These are phyloP conservation scores for Bombyx mandarina DNA, from an alignment of 1,140 invertebrate species.

Conservation along the genomic window DNA sequence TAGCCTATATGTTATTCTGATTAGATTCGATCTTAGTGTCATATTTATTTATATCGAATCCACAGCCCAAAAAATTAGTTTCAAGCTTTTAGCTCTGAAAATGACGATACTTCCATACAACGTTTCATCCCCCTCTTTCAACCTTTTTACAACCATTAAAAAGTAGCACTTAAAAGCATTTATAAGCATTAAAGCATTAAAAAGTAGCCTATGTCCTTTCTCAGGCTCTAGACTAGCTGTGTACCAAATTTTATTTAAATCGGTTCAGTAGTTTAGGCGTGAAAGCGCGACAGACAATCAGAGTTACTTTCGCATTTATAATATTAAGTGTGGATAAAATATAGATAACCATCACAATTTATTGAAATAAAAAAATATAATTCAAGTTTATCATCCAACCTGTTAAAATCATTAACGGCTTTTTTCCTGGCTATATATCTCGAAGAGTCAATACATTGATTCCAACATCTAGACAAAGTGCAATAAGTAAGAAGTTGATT, in stretches of 20 bases:
- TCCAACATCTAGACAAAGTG: constrained; percentile 79
- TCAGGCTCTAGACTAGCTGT: constrained; percentile 8
- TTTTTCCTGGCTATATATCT: constrained; percentile 72
- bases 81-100: too few relatives aligned
- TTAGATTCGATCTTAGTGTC: too few relatives aligned
- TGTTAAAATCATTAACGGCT: constrained; percentile 75
- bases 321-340: too few relatives aligned
- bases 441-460: constrained; percentile 75
- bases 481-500: constrained; percentile 78
- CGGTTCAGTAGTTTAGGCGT: constrained; percentile 1
- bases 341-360: too few relatives aligned
- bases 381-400: constrained; percentile 26
- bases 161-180: too few relatives aligned
- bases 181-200: constrained; percentile 1
- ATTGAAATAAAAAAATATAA: too few relatives aligned
- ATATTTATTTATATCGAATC: too few relatives aligned
- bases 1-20: too few relatives aligned
- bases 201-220: constrained; percentile 13
- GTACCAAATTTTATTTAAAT: constrained; percentile 8
- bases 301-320: background rate
- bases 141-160: too few relatives aligned
- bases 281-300: constrained; percentile 3
- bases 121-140: too few relatives aligned
- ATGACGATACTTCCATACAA: too few relatives aligned
- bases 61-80: too few relatives aligned